A percentile compares a stretch with the other conserved stretches of the same genome.
Evolutionary conservation across 2,113 vertebrate species (phyloP).

Genomic region (Circaetus gallicus): DNA sequence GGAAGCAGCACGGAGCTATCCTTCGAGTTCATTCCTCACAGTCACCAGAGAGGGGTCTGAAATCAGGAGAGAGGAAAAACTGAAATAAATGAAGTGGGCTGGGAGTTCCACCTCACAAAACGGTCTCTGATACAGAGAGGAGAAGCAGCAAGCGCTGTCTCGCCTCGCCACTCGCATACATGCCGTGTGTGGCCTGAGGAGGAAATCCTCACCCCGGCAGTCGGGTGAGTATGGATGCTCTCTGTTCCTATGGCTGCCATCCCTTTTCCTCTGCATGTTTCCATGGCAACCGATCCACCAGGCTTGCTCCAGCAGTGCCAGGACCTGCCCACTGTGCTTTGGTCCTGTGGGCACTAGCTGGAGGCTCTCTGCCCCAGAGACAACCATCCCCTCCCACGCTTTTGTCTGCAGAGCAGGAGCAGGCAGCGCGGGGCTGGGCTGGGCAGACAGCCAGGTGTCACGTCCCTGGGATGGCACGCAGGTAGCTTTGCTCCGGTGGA

Average conservation of each 20-base stretch:
- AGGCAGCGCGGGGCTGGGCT: accelerated
- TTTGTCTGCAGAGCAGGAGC: background rate
- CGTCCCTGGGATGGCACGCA: background rate
- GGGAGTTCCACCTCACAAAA: background rate
- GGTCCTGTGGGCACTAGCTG: background rate
- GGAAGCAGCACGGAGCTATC: background rate
- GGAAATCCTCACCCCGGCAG: background rate
- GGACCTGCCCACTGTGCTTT: background rate
- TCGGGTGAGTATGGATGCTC: slow-evolving; percentile 25
- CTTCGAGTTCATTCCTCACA: background rate
- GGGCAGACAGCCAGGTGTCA: background rate
- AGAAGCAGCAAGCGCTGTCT: accelerated
- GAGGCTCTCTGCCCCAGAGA: background rate
- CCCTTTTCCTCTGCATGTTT: slow-evolving; percentile 22
- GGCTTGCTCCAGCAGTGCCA: background rate
- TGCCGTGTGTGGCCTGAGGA: accelerated
- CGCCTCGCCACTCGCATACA: accelerated
- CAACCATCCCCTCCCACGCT: background rate
- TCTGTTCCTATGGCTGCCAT: background rate
- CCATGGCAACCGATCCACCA: slow-evolving; percentile 47
- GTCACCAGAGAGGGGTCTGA: background rate
- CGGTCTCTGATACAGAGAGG: background rate
- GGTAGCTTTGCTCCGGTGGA: background rate
- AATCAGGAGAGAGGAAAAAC: background rate
- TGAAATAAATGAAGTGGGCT: background rate